These are phyloP conservation scores for Thalpophila matura DNA, from an alignment of 2,888 invertebrate genomes.

Conservation along the genomic window DNA sequence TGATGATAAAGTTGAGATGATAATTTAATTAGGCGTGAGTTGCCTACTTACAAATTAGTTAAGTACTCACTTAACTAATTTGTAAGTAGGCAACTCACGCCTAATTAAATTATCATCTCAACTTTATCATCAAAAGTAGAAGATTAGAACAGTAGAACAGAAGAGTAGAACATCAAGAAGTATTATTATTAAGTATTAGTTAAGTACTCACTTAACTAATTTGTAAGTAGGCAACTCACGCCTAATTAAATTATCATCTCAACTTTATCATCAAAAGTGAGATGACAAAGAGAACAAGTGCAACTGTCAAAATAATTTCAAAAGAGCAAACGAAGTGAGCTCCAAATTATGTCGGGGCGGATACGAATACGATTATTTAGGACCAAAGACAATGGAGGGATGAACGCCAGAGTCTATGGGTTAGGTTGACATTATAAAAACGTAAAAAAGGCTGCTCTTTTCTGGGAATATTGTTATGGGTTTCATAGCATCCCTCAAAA, in stretches of 20 bases:
- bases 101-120: slow-evolving; percentile 7
- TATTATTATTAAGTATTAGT: too few relatives aligned
- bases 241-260: slow-evolving; percentile 7
- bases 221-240: background rate
- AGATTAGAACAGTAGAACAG: too few relatives aligned
- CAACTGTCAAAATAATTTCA: slow-evolving; percentile 25
- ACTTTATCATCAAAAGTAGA: slow-evolving; percentile 19
- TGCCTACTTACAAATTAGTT: too few relatives aligned
- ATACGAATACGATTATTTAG: slow-evolving; percentile 13
- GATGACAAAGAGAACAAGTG: slow-evolving; percentile 21
- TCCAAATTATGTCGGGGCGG: slow-evolving; percentile 5
- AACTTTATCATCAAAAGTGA: slow-evolving; percentile 15
- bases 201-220: too few relatives aligned
- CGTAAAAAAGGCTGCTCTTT: background rate
- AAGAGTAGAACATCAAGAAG: too few relatives aligned
- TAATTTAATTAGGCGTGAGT: slow-evolving; percentile 4
- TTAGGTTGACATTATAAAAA: slow-evolving; percentile 4
- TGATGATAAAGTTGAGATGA: slow-evolving; percentile 7
- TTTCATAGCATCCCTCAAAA: background rate
- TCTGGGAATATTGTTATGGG: background rate
- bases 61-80: too few relatives aligned
- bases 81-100: background rate
- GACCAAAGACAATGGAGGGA: slow-evolving; percentile 29
- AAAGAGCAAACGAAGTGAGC: slow-evolving; percentile 12
- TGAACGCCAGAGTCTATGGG: background rate